phyloP scores from a whole-genome alignment of 1,140 invertebrate species.

The Neuroterus valhalla region DNA sequence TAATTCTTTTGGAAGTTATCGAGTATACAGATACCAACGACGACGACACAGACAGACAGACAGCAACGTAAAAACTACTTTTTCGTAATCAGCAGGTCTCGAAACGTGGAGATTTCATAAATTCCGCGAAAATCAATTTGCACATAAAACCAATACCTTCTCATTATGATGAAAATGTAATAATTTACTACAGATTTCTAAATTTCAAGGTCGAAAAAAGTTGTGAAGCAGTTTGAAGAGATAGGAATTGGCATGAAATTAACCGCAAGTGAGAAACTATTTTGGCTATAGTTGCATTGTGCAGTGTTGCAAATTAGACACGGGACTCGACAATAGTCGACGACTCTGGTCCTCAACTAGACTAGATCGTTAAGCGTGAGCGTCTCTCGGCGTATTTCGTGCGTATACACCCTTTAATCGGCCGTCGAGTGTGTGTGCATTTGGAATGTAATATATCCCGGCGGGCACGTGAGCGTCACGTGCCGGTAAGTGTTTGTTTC shows the following conservation, averaged over 20 bases:
- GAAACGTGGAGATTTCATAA: too few relatives aligned
- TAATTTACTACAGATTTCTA: not conserved
- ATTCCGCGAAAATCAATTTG: too few relatives aligned
- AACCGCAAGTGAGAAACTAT: constrained; percentile 27
- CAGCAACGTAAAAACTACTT: too few relatives aligned
- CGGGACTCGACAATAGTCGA: constrained; percentile 16
- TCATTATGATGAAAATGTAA: not conserved
- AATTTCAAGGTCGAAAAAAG: not conserved
- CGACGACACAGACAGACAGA: too few relatives aligned
- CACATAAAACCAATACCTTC: too few relatives aligned
- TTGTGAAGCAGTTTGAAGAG: not conserved
- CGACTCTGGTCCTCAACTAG: constrained; percentile 8
- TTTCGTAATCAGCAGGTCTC: too few relatives aligned
- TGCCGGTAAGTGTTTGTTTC: constrained; percentile 75
- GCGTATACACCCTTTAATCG: constrained; percentile 64
- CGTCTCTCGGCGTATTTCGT: constrained; percentile 50
- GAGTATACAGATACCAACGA: too few relatives aligned
- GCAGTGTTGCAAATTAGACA: constrained; percentile 23
- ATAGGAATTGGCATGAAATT: constrained; percentile 17
- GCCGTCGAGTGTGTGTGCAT: constrained; percentile 72
- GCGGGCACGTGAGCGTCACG: constrained; percentile 70
- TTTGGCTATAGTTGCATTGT: constrained; percentile 4
- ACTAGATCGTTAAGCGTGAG: constrained; percentile 27
- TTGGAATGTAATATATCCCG: constrained; percentile 75
- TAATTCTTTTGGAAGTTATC: too few relatives aligned